Evolutionary conservation across 1,140 invertebrate species (phyloP).

Genomic region (Caenorhabditis brenneri): DNA sequence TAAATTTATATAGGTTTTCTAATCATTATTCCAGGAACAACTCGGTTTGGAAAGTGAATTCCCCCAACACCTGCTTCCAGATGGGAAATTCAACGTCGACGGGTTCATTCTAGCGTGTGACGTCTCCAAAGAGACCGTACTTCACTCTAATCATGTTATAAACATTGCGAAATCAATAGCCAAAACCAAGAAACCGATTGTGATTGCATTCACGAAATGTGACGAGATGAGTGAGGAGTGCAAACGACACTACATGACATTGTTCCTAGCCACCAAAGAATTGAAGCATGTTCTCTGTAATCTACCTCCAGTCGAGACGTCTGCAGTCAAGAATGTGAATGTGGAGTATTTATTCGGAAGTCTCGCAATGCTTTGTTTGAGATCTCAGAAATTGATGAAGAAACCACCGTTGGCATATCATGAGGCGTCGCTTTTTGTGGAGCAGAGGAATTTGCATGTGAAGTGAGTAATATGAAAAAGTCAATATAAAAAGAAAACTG

Average conservation of each 20-base stretch:
- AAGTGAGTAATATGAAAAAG: no score
- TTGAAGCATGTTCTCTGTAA: conserved; percentile 78
- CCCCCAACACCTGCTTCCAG: conserved; percentile 88
- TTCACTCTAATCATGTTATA: conserved; percentile 71
- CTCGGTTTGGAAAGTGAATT: conserved; percentile 84
- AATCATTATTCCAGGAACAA: conserved; percentile 70
- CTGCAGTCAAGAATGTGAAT: conserved; percentile 94
- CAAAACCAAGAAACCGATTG: conserved; percentile 85
- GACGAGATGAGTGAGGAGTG: conserved; percentile 88
- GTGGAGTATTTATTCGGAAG: conserved; percentile 84
- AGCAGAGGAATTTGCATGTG: conserved; percentile 6
- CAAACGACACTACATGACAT: conserved; percentile 85
- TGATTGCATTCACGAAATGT: conserved; percentile 93
- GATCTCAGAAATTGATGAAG: conserved; percentile 6
- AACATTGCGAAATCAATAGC: conserved; percentile 69
- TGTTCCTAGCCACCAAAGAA: conserved; percentile 84
- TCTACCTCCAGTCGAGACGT: conserved; percentile 90
- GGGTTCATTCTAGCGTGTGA: conserved; percentile 95
- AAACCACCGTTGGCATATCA: not conserved
- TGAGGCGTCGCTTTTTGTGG: not conserved
- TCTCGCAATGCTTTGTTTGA: not conserved
- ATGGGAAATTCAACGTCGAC: conserved; percentile 90
- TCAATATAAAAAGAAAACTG: no score
- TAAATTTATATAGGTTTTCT: no score
- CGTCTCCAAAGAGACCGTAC: conserved; percentile 79